Evolutionary conservation across 2,797 vertebrate genomes (phyloP).

Genomic region (Chrysocyon brachyurus): DNA sequence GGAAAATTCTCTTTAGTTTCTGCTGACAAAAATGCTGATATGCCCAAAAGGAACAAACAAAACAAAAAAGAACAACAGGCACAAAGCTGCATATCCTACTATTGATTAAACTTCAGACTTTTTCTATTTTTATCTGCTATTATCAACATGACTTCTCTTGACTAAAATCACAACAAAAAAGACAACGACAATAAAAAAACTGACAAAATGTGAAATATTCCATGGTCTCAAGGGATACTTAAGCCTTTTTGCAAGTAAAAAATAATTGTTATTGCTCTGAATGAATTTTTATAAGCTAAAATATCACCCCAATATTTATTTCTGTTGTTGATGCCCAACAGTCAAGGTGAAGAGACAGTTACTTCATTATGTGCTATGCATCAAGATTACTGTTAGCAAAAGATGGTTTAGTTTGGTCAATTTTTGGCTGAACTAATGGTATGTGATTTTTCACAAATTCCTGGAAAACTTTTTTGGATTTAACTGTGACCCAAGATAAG

Average conservation of each 20-base stretch:
- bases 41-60: slow-evolving; percentile 65
- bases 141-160: slow-evolving; percentile 9
- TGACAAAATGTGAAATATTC: neutral
- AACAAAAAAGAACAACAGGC: neutral
- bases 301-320: neutral
- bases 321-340: neutral
- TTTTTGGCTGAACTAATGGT: neutral
- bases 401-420: neutral
- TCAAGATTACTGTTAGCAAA: neutral
- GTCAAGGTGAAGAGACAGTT: neutral
- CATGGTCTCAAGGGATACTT: neutral
- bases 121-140: slow-evolving; percentile 37
- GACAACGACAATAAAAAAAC: neutral
- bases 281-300: neutral
- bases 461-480: neutral
- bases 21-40: slow-evolving; percentile 46
- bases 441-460: neutral
- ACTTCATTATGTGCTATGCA: neutral
- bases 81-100: neutral
- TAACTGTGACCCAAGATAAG: neutral
- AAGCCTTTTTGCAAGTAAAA: slow-evolving; percentile 8
- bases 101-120: neutral
- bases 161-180: slow-evolving; percentile 43
- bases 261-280: neutral
- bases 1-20: slow-evolving; percentile 68